Evolutionary conservation across 2,113 vertebrate species (phyloP).

Genomic region (Megaleporinus macrocephalus): DNA sequence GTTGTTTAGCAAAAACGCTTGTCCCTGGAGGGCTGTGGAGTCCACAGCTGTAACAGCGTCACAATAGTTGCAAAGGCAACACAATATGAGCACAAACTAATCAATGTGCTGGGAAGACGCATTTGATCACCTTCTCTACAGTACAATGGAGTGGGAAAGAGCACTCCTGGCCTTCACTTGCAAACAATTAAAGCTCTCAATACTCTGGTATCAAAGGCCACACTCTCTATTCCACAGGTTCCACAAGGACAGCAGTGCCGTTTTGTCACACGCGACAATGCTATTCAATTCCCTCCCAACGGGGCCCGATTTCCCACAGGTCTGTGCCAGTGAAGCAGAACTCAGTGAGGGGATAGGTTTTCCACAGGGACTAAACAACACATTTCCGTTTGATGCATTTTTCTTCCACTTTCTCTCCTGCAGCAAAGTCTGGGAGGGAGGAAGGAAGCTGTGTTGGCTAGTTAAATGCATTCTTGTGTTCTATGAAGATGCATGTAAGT

Average conservation of each 20-base stretch:
- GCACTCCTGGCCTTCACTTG: constrained; percentile 21
- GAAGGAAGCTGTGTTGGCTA: neutral
- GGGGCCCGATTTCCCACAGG: neutral
- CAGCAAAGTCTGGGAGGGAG: neutral
- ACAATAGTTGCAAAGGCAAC: neutral
- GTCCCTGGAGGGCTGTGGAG: neutral
- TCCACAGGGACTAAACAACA: constrained; percentile 7
- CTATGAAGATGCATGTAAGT: neutral
- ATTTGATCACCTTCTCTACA: constrained; percentile 35
- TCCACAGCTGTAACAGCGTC: neutral
- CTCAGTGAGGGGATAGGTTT: neutral
- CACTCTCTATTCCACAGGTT: constrained; percentile 3
- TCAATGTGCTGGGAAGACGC: neutral
- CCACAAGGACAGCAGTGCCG: constrained; percentile 21
- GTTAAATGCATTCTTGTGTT: neutral
- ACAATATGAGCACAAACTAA: constrained; percentile 1
- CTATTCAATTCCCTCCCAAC: constrained; percentile 35
- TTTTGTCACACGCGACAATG: constrained; percentile 29
- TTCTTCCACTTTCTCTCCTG: neutral
- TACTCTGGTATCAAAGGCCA: constrained; percentile 17
- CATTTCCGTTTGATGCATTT: neutral
- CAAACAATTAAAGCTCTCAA: constrained; percentile 37
- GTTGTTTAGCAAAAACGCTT: neutral
- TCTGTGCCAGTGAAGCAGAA: neutral
- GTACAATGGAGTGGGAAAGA: constrained; percentile 21